phyloP scores from a whole-genome alignment of 2,888 invertebrate genomes.

The Campoplex nolae region DNA sequence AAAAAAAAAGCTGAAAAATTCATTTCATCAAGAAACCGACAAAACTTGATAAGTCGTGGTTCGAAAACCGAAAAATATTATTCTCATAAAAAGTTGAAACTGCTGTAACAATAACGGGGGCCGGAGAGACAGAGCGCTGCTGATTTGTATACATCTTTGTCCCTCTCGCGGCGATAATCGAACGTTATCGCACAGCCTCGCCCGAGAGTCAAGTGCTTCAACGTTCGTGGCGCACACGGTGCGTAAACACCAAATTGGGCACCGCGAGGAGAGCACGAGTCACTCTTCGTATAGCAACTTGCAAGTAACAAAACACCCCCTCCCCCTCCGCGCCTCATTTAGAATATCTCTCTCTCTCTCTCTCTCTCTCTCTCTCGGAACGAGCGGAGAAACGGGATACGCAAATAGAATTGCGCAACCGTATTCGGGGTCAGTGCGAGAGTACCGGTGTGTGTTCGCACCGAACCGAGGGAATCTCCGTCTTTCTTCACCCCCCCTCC shows the following conservation, averaged over 20 bases:
- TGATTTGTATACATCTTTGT: neutral
- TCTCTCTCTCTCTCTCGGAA: neutral
- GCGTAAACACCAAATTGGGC: conserved; percentile 12
- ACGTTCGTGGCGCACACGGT: neutral
- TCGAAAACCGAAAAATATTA: too few species aligned
- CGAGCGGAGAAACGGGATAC: conserved; percentile 9
- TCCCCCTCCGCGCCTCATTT: neutral
- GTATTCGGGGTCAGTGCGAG: conserved; percentile 21
- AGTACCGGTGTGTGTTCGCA: conserved; percentile 20
- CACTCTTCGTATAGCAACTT: neutral
- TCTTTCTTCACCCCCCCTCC: conserved; percentile 1
- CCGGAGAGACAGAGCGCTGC: neutral
- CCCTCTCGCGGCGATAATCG: conserved; percentile 31
- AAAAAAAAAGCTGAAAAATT: too few species aligned
- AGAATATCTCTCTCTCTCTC: neutral
- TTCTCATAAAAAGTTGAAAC: too few species aligned
- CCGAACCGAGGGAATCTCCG: neutral
- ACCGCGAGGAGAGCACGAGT: neutral
- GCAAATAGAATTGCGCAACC: conserved; percentile 59
- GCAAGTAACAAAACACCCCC: neutral
- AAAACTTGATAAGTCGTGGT: too few species aligned
- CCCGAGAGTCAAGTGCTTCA: conserved; percentile 2
- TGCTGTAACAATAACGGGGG: too few species aligned
- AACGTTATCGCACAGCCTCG: neutral
- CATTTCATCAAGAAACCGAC: too few species aligned